Percentiles rank a stretch among this genome's conserved stretches.
Conservation (phyloP, 2,888 invertebrate species). For the Pollenia angustigena region DNA sequence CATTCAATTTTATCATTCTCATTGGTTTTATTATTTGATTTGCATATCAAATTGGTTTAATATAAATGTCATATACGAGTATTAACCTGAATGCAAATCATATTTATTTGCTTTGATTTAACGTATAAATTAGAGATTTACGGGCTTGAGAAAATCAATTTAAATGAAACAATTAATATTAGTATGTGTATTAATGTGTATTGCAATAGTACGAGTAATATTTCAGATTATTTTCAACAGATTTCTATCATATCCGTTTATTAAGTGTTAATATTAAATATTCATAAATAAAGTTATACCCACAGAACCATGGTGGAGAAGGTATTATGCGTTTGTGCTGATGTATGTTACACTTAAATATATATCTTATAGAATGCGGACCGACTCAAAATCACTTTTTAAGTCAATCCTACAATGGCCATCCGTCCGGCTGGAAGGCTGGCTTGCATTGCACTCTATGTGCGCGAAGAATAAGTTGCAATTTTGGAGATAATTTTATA, state of each 20-base stretch:
- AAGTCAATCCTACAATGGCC: too few species aligned
- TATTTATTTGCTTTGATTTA: constrained; percentile 48
- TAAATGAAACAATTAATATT: constrained; percentile 26
- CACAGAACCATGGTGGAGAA: too few species aligned
- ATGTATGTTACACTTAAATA: too few species aligned
- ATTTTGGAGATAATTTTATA: too few species aligned
- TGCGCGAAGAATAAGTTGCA: too few species aligned
- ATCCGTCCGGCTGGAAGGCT: too few species aligned
- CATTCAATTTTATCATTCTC: constrained; percentile 13
- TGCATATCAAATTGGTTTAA: constrained; percentile 66
- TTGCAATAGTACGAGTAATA: background rate
- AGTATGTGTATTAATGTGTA: background rate
- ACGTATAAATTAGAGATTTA: constrained; percentile 50
- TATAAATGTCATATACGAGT: constrained; percentile 44
- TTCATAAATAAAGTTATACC: background rate
- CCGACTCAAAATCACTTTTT: too few species aligned
- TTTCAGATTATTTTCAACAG: constrained; percentile 15
- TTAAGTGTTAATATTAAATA: constrained; percentile 40
- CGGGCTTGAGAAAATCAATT: constrained; percentile 40
- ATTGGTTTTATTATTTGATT: constrained; percentile 47
- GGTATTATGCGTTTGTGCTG: too few species aligned
- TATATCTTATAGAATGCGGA: too few species aligned
- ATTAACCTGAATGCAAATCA: constrained; percentile 50
- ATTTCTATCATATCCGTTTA: constrained; percentile 61
- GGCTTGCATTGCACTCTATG: too few species aligned